phyloP scores from a whole-genome alignment of 2,797 vertebrate genomes.

The Threskiornis aethiopicus region DNA sequence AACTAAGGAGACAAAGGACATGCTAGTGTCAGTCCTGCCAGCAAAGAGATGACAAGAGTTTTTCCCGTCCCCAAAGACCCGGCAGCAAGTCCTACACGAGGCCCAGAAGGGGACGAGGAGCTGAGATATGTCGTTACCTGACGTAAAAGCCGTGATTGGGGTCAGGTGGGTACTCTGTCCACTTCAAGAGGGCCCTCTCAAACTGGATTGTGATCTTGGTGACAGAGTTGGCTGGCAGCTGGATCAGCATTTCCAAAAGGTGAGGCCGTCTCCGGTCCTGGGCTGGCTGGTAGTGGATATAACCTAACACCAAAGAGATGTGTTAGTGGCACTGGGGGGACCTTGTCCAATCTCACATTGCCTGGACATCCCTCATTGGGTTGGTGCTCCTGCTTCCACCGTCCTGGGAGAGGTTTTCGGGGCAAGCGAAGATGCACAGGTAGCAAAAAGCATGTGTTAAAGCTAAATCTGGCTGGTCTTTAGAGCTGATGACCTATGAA shows the following conservation, averaged over 20 bases:
- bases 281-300: conserved; percentile 95
- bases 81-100: not conserved
- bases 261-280: conserved; percentile 91
- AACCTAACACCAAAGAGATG: conserved; percentile 78
- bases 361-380: not conserved
- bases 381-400: not conserved
- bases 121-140: conserved; percentile 75
- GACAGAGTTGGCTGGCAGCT: conserved; percentile 92
- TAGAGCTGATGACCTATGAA: not conserved
- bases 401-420: not conserved
- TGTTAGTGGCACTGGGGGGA: not conserved
- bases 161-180: conserved; percentile 96
- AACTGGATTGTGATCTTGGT: conserved; percentile 96
- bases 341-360: not conserved
- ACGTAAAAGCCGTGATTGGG: conserved; percentile 97
- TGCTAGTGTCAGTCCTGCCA: not conserved
- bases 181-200: conserved; percentile 93
- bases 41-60: not conserved
- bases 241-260: conserved; percentile 95
- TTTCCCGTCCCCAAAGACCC: not conserved
- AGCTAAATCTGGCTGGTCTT: not conserved
- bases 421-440: not conserved
- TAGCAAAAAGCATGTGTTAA: not conserved
- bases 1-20: conserved; percentile 74
- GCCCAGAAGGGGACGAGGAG: not conserved